These are phyloP conservation scores for Oreohelix idahoensis DNA, from an alignment of 1,140 invertebrate species.

Conservation along the genomic window DNA sequence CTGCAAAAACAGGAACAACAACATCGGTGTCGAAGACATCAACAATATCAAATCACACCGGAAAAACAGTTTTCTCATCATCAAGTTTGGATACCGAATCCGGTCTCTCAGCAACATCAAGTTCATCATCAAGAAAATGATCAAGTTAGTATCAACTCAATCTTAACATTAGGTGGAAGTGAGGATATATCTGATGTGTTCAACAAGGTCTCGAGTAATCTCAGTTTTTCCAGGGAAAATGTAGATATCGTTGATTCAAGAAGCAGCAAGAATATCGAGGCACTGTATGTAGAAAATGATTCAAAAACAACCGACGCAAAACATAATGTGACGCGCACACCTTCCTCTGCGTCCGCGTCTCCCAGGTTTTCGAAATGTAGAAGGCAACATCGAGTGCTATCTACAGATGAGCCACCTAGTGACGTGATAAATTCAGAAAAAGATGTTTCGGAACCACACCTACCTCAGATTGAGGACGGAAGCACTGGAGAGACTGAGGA, in stretches of 20 bases:
- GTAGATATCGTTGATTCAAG: neutral
- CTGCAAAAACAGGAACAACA: neutral
- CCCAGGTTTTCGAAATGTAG: neutral
- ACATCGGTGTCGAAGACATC: neutral
- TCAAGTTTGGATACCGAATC: neutral
- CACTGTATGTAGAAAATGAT: neutral
- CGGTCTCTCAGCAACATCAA: neutral
- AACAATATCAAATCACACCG: neutral
- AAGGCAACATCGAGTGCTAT: constrained; percentile 7
- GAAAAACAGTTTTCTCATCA: neutral
- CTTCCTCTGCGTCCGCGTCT: neutral
- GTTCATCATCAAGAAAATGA: too few species aligned
- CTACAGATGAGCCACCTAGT: neutral
- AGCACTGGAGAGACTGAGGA: too few species aligned
- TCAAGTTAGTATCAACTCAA: neutral
- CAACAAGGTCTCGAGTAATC: neutral
- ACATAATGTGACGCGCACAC: neutral
- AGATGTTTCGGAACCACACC: neutral
- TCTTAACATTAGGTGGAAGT: neutral
- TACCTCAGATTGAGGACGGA: neutral
- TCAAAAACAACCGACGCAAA: neutral
- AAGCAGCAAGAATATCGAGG: neutral
- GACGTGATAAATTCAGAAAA: neutral
- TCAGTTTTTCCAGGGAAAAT: neutral
- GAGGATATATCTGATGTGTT: neutral